phyloP scores from a whole-genome alignment of 2,888 invertebrate species.

The Meta bourneti region DNA sequence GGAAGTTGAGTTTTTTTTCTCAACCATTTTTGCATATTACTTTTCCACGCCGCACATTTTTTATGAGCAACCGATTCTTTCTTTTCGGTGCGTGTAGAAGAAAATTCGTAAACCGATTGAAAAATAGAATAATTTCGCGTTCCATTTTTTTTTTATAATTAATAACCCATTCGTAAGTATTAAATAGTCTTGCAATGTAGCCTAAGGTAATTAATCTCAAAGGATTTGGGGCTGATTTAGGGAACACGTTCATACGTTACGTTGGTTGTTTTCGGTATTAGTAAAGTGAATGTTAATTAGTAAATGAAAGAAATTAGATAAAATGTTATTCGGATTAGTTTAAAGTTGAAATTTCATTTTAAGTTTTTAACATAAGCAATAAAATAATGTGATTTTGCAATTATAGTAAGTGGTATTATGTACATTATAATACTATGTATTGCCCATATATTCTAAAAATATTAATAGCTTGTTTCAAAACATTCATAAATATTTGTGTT shows the following conservation, averaged over 20 bases:
- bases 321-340: background rate
- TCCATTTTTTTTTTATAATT: background rate
- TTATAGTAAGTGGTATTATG: no score
- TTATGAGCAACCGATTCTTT: background rate
- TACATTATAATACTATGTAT: no score
- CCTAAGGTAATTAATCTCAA: background rate
- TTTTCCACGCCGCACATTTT: background rate
- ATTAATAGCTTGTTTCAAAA: no score
- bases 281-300: background rate
- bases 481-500: no score
- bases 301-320: background rate
- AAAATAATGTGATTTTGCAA: no score
- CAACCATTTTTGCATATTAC: background rate
- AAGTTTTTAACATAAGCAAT: no score
- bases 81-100: background rate
- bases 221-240: background rate
- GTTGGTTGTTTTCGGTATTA: background rate
- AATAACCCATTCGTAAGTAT: background rate
- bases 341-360: no score
- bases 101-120: background rate
- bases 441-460: no score
- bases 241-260: background rate
- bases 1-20: constrained; percentile 36
- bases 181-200: background rate
- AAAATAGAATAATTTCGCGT: background rate